Conservation (phyloP, 2,113 vertebrate genomes). For the Cercopithecus mona region DNA sequence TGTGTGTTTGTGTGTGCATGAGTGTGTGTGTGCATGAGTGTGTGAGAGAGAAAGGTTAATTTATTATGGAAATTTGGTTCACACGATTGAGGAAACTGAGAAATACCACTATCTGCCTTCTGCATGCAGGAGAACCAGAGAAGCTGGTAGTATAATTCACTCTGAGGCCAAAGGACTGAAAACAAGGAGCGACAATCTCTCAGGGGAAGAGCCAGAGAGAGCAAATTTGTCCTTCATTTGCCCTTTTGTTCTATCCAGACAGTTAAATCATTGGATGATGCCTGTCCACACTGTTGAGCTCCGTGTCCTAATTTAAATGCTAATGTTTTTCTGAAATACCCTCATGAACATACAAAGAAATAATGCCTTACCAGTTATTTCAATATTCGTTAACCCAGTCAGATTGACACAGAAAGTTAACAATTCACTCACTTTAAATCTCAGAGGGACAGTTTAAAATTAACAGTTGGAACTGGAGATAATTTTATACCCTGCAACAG, state of each 20-base stretch:
- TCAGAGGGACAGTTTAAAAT: background rate
- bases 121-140: background rate
- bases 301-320: background rate
- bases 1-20: background rate
- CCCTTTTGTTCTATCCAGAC: background rate
- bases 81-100: background rate
- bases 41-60: background rate
- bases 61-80: background rate
- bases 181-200: background rate
- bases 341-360: background rate
- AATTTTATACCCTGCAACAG: background rate
- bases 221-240: background rate
- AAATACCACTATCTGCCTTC: background rate
- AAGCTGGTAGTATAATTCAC: background rate
- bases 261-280: background rate
- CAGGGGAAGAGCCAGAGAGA: background rate
- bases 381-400: background rate
- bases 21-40: fast-evolving
- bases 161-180: background rate
- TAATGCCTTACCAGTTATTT: background rate
- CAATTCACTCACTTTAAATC: background rate
- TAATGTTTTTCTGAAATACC: background rate
- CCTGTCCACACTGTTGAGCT: background rate
- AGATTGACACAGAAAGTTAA: background rate
- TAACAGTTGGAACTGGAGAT: background rate